Percentiles rank a stretch among this genome's conserved stretches.
Evolutionary conservation across 1,140 invertebrate species (phyloP).

Genomic region (Nasonia giraulti): DNA sequence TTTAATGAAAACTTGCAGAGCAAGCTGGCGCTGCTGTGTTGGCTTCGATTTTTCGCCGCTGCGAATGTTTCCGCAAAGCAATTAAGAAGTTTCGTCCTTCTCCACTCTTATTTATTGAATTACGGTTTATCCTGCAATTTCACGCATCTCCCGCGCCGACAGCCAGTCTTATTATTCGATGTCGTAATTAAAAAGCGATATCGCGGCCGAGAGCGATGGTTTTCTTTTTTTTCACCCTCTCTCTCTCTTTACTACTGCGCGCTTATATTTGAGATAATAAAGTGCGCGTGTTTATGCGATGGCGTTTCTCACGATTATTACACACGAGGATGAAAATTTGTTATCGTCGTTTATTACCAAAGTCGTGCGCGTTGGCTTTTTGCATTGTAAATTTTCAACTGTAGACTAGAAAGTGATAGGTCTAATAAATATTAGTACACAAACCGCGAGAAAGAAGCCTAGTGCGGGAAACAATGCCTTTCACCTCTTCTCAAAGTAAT

Average conservation of each 20-base stretch:
- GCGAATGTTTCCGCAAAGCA: background rate
- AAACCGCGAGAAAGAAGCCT: background rate
- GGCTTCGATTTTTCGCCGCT: background rate
- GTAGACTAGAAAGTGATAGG: background rate
- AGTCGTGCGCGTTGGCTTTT: background rate
- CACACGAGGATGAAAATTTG: background rate
- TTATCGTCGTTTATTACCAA: background rate
- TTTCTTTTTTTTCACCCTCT: background rate
- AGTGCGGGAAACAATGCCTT: conserved; percentile 3
- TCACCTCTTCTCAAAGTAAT: background rate
- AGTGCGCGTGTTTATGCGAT: background rate
- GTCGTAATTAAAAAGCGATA: background rate
- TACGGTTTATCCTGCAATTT: background rate
- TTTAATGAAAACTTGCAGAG: conserved; percentile 36
- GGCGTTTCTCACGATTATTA: background rate
- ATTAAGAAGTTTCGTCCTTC: conserved; percentile 25
- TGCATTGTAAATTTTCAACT: conserved; percentile 4
- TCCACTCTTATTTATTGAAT: background rate
- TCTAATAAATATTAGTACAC: conserved; percentile 1
- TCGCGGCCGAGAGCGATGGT: background rate
- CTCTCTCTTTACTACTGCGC: too few relatives aligned
- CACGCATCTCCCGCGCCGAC: background rate
- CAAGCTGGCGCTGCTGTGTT: background rate
- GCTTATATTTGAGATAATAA: background rate
- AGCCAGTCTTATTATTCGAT: background rate